These are phyloP conservation scores for Brachypterus glaber DNA, from an alignment of 2,888 invertebrate genomes.

Conservation along the genomic window DNA sequence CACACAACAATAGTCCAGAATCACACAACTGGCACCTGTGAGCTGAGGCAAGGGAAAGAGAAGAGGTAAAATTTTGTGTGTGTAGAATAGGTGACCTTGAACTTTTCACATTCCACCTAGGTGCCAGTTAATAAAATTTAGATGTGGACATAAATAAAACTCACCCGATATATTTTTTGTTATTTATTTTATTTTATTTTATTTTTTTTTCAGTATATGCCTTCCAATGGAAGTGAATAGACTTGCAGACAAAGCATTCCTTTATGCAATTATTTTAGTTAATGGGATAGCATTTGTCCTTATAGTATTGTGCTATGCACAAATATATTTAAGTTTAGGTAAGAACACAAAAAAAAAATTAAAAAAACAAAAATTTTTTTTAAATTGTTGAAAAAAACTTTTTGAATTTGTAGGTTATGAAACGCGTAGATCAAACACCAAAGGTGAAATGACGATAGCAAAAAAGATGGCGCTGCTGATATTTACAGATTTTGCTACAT, in stretches of 20 bases:
- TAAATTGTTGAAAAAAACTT: slow-evolving; percentile 23
- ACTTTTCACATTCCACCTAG: no score
- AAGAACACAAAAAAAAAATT: background rate
- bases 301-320: slow-evolving; percentile 76
- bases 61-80: no score
- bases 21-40: no score
- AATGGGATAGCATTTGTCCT: slow-evolving; percentile 74
- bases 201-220: slow-evolving; percentile 57
- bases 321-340: slow-evolving; percentile 69
- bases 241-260: slow-evolving; percentile 60
- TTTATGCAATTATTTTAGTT: slow-evolving; percentile 62
- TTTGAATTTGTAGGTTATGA: slow-evolving; percentile 43
- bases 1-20: no score
- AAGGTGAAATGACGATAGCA: slow-evolving; percentile 66
- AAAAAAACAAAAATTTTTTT: background rate
- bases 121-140: no score
- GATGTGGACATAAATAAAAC: no score
- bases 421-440: slow-evolving; percentile 45
- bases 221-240: slow-evolving; percentile 75
- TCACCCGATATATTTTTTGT: slow-evolving; percentile 3
- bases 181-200: slow-evolving; percentile 18
- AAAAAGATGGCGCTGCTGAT: slow-evolving; percentile 84
- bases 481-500: slow-evolving; percentile 75
- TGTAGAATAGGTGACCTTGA: no score
- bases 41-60: no score